Evolutionary conservation across 1,140 invertebrate genomes (phyloP).

Genomic region (Cotesia vestalis): DNA sequence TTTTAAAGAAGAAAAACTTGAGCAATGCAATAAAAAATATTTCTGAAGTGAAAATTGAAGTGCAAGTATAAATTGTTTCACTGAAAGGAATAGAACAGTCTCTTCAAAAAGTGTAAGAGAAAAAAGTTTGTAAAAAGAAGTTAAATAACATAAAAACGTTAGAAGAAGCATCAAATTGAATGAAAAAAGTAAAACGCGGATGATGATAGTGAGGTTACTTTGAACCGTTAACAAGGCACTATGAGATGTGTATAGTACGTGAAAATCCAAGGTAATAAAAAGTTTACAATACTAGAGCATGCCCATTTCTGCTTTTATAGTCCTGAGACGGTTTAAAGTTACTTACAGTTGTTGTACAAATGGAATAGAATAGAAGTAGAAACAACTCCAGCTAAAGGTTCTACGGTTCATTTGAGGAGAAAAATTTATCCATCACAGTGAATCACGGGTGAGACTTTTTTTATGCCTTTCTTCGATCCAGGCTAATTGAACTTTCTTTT

Average conservation of each 20-base stretch:
- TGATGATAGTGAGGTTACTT: background rate
- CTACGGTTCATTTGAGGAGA: background rate
- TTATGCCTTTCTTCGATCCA: no score
- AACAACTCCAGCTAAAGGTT: background rate
- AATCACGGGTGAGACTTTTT: no score
- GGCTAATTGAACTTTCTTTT: no score
- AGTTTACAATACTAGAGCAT: constrained; percentile 4
- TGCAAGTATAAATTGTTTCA: no score
- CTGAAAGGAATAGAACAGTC: no score
- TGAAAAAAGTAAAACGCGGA: background rate
- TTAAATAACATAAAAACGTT: no score
- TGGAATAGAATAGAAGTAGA: background rate
- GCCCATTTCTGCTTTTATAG: constrained; percentile 9
- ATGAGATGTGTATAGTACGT: constrained; percentile 4
- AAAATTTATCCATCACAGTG: background rate
- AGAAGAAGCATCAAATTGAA: no score
- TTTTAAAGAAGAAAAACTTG: no score
- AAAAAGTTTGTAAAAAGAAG: no score
- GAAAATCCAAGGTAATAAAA: constrained; percentile 13
- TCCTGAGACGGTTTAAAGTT: background rate
- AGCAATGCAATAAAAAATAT: no score
- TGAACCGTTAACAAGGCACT: background rate
- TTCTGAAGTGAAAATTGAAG: no score
- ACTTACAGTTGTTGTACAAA: constrained; percentile 2
- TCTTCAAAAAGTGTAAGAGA: no score